Percentiles rank a stretch among this genome's conserved stretches.
phyloP scores from a whole-genome alignment of 2,113 vertebrate genomes.

The Oncorhynchus mykiss region DNA sequence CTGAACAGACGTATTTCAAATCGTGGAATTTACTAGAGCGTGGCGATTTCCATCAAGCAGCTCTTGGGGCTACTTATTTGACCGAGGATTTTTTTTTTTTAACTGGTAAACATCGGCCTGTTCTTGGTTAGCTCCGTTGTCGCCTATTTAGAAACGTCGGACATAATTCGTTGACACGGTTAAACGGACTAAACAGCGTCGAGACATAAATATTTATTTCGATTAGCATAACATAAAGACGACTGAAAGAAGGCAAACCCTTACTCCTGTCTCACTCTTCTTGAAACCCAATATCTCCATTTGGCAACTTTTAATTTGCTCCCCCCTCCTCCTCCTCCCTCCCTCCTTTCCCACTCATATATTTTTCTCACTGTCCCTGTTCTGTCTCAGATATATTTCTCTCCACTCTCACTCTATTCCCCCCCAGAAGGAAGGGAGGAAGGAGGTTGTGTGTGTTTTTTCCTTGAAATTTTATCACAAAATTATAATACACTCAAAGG shows the following conservation, averaged over 20 bases:
- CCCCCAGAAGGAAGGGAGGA: constrained; percentile 93
- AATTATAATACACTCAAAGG: constrained; percentile 99
- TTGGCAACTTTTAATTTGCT: constrained; percentile 99
- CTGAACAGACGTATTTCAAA: constrained; percentile 37
- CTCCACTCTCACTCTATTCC: constrained; percentile 85
- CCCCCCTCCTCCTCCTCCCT: constrained; percentile 79
- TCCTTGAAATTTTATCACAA: constrained; percentile 99
- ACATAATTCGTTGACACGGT: constrained; percentile 53
- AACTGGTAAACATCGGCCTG: constrained; percentile 51
- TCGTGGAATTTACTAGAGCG: not conserved
- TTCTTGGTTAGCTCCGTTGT: constrained; percentile 55
- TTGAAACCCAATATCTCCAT: constrained; percentile 99
- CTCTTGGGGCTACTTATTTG: not conserved
- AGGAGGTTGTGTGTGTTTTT: constrained; percentile 93
- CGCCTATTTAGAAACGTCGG: constrained; percentile 50
- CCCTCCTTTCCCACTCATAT: constrained; percentile 84
- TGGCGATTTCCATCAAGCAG: constrained; percentile 13
- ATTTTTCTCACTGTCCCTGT: constrained; percentile 82
- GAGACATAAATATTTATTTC: constrained; percentile 73
- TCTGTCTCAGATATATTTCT: constrained; percentile 90
- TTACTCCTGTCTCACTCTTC: constrained; percentile 84
- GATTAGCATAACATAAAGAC: constrained; percentile 78
- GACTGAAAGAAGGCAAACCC: constrained; percentile 75
- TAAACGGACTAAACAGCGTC: constrained; percentile 29
- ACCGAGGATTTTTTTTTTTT: constrained; percentile 13